phyloP scores from a whole-genome alignment of 2,888 invertebrate species.

The Rhingia rostrata region DNA sequence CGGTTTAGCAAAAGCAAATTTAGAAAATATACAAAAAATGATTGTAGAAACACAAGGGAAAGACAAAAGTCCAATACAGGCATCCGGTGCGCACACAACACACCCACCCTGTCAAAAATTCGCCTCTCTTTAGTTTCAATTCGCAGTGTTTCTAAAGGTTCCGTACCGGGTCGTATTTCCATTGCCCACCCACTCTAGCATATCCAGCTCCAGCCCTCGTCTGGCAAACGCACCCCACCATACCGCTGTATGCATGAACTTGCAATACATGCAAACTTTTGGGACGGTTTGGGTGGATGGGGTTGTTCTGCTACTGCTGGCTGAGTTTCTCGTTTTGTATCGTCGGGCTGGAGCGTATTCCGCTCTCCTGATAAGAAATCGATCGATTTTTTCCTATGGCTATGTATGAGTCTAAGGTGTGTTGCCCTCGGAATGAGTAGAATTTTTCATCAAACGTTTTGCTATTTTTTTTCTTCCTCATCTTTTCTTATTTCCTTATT shows the following conservation, averaged over 20 bases:
- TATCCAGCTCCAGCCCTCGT: constrained; percentile 19
- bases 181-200: background rate
- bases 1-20: constrained; percentile 19
- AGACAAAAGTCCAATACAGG: background rate
- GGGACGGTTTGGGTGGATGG: constrained; percentile 26
- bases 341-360: constrained; percentile 67
- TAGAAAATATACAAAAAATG: background rate
- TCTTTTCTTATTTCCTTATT: background rate
- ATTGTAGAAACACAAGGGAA: background rate
- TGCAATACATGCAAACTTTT: constrained; percentile 74
- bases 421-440: constrained; percentile 79
- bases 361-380: constrained; percentile 75
- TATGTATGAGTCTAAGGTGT: constrained; percentile 82
- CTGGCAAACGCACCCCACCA: constrained; percentile 1
- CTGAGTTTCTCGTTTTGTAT: constrained; percentile 59
- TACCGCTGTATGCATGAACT: constrained; percentile 59
- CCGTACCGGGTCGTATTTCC: constrained; percentile 27
- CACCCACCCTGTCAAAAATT: constrained; percentile 29
- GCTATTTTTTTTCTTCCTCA: constrained; percentile 14
- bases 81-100: constrained; percentile 48
- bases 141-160: background rate
- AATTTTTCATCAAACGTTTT: constrained; percentile 47
- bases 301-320: constrained; percentile 23
- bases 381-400: constrained; percentile 78
- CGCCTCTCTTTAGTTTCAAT: constrained; percentile 13